Evolutionary conservation across 2,888 invertebrate species (phyloP).

Genomic region (Cremastinae sp.): DNA sequence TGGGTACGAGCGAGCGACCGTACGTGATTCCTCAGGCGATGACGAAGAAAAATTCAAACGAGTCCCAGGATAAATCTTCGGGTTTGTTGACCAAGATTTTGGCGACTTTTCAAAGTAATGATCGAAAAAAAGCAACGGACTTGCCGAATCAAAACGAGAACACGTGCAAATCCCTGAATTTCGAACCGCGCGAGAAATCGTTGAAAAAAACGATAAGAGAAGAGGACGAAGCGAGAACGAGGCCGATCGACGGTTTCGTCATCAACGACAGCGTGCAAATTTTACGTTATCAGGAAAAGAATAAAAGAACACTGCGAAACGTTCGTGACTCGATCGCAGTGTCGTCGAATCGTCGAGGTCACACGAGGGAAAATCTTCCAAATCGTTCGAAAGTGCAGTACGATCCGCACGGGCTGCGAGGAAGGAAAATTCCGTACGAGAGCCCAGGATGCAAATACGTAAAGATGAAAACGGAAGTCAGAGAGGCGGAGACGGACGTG

Average conservation of each 20-base stretch:
- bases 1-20: conserved; percentile 14
- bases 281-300: conserved; percentile 34
- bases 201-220: conserved; percentile 26
- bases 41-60: conserved; percentile 12
- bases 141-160: not conserved
- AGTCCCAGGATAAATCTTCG: conserved; percentile 9
- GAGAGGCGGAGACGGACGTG: conserved; percentile 55
- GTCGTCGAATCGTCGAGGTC: conserved; percentile 17
- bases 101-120: conserved; percentile 30
- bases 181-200: not conserved
- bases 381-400: not conserved
- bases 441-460: conserved; percentile 44
- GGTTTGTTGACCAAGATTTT: conserved; percentile 42
- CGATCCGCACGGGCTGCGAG: not conserved
- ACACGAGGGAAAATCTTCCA: conserved; percentile 6
- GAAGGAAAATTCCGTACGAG: conserved; percentile 48
- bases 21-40: conserved; percentile 21
- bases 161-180: conserved; percentile 19
- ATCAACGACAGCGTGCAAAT: conserved; percentile 23
- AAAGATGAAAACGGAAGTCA: conserved; percentile 54
- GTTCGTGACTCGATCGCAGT: conserved; percentile 37
- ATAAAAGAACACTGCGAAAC: conserved; percentile 6
- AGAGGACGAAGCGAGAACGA: conserved; percentile 1
- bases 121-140: conserved; percentile 29
- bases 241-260: conserved; percentile 29